Base-by-base conservation (phyloP, 2,888 invertebrate species). In the Artemia sinica region DNA sequence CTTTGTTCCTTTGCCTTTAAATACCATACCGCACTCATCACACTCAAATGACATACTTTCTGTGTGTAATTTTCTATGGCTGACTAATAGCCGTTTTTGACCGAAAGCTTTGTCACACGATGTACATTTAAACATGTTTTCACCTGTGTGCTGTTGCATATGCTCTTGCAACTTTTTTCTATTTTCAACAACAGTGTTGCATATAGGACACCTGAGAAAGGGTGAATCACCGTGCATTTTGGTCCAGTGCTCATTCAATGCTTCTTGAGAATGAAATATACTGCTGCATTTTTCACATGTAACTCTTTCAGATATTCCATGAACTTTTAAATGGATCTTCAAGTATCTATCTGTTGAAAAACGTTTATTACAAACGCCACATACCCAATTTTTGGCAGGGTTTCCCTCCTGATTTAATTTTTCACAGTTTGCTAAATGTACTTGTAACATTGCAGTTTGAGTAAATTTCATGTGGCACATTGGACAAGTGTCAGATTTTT, bases 61-160 rank as follows among this genome's bases (percentile, higher is more conserved):
- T 8, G 18, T 63, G 51, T 67, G 68, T 13, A 67, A 11, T 10
- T 49, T 28, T n/a, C 51, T 14, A 48, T 67, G 68, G n/a, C 28
- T 12, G 28, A 51, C 18, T 14, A 67, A 52, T 11, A 28, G 28
- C 12, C 68, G 49, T 18, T 51, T 50, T 18, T 67, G 68, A 14
- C 28, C 50, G 52, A 65, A 67, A 50, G 68, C 28, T 14, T 67
- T 67, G 11, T 52, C 68, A 67, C 68, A 67, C 11, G 51, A 28
- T 12, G 14, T 63, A 50, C 68, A 67, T 28, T 11, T 18, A 52
- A 58, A 58, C n/a, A 58, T n/a, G 18, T 58, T 18, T 18, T 58
- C 58, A n/a, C 58, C 58, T 8, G 58, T 58, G 18, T 58, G 58
- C 10, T 58, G 58, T 58, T 18, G n/a, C 58, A 58, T 58, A 9